Percentiles rank a stretch among this genome's conserved stretches.
Conservation (phyloP, 2,888 invertebrate genomes). For the Diarsia rubi region DNA sequence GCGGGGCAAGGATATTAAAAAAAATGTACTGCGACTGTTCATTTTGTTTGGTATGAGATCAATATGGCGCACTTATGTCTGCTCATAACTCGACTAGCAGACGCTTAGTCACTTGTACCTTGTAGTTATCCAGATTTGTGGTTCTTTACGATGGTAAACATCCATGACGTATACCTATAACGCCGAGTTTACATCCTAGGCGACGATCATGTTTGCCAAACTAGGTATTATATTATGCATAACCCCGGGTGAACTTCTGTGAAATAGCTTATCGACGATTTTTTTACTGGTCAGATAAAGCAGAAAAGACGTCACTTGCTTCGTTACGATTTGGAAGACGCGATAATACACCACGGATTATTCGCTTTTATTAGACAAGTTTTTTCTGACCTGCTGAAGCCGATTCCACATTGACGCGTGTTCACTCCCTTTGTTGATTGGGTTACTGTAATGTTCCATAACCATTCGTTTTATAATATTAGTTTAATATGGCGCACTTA, state of each 20-base stretch:
- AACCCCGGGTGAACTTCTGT: not conserved
- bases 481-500: constrained; percentile 27
- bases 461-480: constrained; percentile 2
- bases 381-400: not conserved
- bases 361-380: not conserved
- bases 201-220: not conserved
- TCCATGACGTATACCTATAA: not conserved
- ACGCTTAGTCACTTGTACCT: constrained; percentile 29
- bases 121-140: constrained; percentile 4
- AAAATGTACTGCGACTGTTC: not conserved
- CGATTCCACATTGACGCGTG: not conserved
- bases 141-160: constrained; percentile 35
- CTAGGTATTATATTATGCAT: not conserved
- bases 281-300: too few relatives aligned
- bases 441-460: not conserved
- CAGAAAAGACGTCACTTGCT: too few relatives aligned
- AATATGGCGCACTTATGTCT: constrained; percentile 27
- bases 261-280: too few relatives aligned
- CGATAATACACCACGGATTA: too few relatives aligned
- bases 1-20: too few relatives aligned
- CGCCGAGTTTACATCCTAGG: not conserved
- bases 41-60: constrained; percentile 1
- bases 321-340: too few relatives aligned
- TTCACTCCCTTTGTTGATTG: not conserved
- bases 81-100: not conserved